Conservation (phyloP, 2,113 vertebrate genomes). For the Pelvicachromis taeniatus region DNA sequence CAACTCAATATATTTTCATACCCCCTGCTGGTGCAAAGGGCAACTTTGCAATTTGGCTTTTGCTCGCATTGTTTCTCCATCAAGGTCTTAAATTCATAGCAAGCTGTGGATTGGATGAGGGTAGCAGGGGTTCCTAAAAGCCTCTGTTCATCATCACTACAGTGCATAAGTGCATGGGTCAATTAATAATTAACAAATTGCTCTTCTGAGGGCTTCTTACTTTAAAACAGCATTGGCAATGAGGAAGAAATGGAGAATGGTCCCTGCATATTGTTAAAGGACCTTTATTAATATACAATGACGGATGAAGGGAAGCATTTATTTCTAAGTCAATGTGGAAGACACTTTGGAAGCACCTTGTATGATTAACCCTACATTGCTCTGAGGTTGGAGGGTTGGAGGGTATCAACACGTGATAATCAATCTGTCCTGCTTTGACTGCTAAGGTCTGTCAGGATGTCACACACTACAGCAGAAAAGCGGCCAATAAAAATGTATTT, state of each 20-base stretch:
- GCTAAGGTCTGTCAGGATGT: background rate
- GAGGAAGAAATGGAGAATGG: slow-evolving; percentile 7
- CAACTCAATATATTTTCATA: slow-evolving; percentile 19
- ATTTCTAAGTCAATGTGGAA: slow-evolving; percentile 29
- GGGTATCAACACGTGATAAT: background rate
- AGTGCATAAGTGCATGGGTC: slow-evolving; percentile 24
- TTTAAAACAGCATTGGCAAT: slow-evolving; percentile 21
- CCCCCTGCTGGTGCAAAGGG: slow-evolving; percentile 17
- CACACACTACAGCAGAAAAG: background rate
- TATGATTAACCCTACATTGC: slow-evolving; percentile 5
- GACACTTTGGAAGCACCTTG: slow-evolving; percentile 13
- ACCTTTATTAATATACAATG: slow-evolving; percentile 49
- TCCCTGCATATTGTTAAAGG: slow-evolving; percentile 19
- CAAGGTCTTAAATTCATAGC: background rate
- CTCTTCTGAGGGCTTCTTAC: slow-evolving; percentile 14
- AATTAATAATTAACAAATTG: slow-evolving; percentile 59
- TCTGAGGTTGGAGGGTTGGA: background rate
- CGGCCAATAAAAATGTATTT: background rate
- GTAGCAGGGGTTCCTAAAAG: slow-evolving; percentile 6
- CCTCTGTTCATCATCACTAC: background rate
- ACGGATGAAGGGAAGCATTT: slow-evolving; percentile 9
- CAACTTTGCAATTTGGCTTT: slow-evolving; percentile 8
- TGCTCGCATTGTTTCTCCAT: slow-evolving; percentile 16
- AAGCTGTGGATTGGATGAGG: background rate
- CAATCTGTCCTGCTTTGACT: background rate